Evolutionary conservation across 2,888 invertebrate genomes (phyloP), one percentile per base, ranked within the genome.

Genomic region (Abrostola triplasia): DNA sequence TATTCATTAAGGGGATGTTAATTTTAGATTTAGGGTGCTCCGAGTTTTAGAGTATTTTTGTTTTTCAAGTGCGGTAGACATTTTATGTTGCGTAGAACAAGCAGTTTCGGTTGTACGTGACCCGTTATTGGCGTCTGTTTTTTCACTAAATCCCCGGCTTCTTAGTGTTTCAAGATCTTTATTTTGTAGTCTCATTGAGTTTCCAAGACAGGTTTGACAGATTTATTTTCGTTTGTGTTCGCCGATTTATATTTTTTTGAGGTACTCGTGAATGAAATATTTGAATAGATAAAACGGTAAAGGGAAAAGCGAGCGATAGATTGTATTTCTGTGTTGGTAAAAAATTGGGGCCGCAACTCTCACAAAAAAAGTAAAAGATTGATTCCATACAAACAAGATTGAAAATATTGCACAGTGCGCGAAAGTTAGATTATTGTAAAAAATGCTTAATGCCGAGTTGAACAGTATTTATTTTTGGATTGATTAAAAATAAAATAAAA

Each of bases 1-100:
- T 84, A 67, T 74, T 82, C 81, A 82, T 88, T 85, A 86, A 81
- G 84, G 85, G 85, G 81, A 86, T 81, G 88, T 86, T 92, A 92
- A 90, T 89, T 91, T 92, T 92, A 90, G 90, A 91, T 86, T 86
- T 80, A 82, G 88, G 90, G 88, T 81, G 87, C 84, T 84, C 76
- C 75, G 74, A 80, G 80, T 84, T 85, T 86, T 84, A 82, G 79
- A 82, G 81, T 84, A 84, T 90, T 90, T 89, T 89, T 84, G 82
- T 77, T 80, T 81, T 77, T 82, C 77, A 80, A 86, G 85, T 81
- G 80, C 78, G 64, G 72, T 62, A 77, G 71, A 68, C 79, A 76
- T 72, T 70, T 74, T 76, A 60, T 81, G 82, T 81, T 80, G 76
- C 67, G 63, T 72, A 60, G 75, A 78, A 70, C 77, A 80, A 79